phyloP scores from a whole-genome alignment of 2,113 vertebrate genomes.

The Talpa occidentalis region DNA sequence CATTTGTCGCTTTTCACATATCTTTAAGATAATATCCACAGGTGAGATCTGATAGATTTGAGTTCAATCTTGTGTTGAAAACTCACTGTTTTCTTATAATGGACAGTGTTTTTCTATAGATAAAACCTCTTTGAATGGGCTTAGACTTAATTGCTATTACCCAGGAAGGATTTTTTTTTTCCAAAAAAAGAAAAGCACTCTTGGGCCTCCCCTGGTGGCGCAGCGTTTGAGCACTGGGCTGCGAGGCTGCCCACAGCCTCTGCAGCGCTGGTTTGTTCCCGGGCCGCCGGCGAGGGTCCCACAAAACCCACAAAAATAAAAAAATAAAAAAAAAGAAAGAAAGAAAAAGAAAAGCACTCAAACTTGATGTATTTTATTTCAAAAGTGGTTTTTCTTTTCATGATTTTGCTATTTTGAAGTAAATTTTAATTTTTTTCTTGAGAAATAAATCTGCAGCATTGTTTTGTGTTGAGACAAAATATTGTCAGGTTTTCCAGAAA shows the following conservation, averaged over 20 bases:
- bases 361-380: background rate
- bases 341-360: background rate
- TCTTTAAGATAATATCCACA: constrained; percentile 10
- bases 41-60: constrained; percentile 14
- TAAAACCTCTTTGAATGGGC: background rate
- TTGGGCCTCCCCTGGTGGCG: too few relatives aligned
- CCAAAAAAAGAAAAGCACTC: background rate
- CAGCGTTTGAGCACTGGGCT: too few relatives aligned
- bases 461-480: constrained; percentile 19
- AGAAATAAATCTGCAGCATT: constrained; percentile 22
- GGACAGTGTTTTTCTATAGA: constrained; percentile 32
- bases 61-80: constrained; percentile 9
- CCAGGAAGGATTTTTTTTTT: background rate
- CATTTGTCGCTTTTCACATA: background rate
- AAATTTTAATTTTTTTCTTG: constrained; percentile 21
- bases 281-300: too few relatives aligned
- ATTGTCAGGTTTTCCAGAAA: background rate
- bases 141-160: background rate
- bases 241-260: too few relatives aligned
- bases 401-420: constrained; percentile 11
- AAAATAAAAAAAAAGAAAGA: too few relatives aligned
- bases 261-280: too few relatives aligned
- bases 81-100: constrained; percentile 15
- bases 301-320: too few relatives aligned
- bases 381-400: background rate